Evolutionary conservation across 2,113 vertebrate species (phyloP), one percentile per base, ranked within the genome.

Genomic region (Hiodon tergisus): DNA sequence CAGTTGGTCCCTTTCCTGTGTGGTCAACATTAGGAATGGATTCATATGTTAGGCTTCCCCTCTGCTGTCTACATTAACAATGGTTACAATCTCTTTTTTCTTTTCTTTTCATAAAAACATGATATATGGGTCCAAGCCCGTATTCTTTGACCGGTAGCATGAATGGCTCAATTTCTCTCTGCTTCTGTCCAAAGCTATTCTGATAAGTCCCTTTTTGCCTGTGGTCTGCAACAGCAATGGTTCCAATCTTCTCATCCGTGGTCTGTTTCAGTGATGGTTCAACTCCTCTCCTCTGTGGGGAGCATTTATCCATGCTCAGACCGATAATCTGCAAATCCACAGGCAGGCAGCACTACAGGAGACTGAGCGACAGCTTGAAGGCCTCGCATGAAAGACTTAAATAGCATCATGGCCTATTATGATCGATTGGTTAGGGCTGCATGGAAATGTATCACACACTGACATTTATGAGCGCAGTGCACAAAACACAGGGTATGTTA

Each of bases 381-480:
- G 79, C 48, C 66, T 16, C 79, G 72, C 81, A 78, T 72, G 81
- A 87, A 88, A 88, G 87, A 90, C 91, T 91, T 88, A 88, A 83
- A 67, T 84, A 82, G 88, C 85, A 86, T 93, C 93, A 95, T 93
- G 93, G 92, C 93, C 92, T 89, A 78, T 90, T 89, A 89, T 90
- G 90, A 94, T 94, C 86, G 77, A 90, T 88, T 88, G 78, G 89
- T 92, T 94, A 93, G 92, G 92, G 90, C 87, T 85, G 88, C 91
- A 91, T 89, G 93, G 93, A 94, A 95, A 97, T 97, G 96, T 94
- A 96, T 95, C 94, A 94, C 91, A 91, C 90, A 87, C 85, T 95
- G 95, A 93, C 96, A 95, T 96, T 99, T 98, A 99, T 98, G 96
- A 97, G 95, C 95, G 91, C 85, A 89, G 92, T 94, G 94, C 94